Evolutionary conservation across 1,140 invertebrate genomes (phyloP).

Genomic region (Whitmania pigra): DNA sequence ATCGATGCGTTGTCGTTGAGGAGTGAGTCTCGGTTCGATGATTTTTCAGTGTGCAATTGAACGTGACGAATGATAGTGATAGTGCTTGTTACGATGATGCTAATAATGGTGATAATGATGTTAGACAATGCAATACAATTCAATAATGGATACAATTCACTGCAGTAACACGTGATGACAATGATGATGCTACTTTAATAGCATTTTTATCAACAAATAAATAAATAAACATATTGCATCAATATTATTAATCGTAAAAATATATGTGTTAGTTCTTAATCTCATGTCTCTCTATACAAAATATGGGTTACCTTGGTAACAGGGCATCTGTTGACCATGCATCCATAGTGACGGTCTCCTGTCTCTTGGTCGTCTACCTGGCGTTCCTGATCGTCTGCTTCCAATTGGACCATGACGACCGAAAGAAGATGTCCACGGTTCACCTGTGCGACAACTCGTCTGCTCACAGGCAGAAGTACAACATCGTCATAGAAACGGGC

Average conservation of each 20-base stretch:
- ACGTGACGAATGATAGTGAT: not conserved
- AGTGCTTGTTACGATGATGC: not conserved
- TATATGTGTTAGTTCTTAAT: no score
- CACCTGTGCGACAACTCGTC: slow-evolving; percentile 38
- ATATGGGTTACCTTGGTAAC: not conserved
- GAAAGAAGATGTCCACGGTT: slow-evolving; percentile 28
- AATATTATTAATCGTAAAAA: not conserved
- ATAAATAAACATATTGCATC: not conserved
- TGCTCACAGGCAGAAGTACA: slow-evolving; percentile 37
- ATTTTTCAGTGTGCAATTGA: no score
- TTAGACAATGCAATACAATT: no score
- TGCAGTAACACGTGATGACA: not conserved
- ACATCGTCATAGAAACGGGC: slow-evolving; percentile 42
- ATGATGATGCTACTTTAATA: not conserved
- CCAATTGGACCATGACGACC: not conserved
- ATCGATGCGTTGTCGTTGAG: no score
- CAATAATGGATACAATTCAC: no score
- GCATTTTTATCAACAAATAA: not conserved
- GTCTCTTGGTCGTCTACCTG: not conserved
- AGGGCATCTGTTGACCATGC: not conserved
- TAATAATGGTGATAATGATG: not conserved
- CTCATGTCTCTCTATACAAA: no score
- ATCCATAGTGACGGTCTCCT: not conserved
- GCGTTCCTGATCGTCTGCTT: not conserved
- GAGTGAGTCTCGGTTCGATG: no score